phyloP scores from a whole-genome alignment of 2,797 vertebrate genomes.

The Protosalanx chinensis region DNA sequence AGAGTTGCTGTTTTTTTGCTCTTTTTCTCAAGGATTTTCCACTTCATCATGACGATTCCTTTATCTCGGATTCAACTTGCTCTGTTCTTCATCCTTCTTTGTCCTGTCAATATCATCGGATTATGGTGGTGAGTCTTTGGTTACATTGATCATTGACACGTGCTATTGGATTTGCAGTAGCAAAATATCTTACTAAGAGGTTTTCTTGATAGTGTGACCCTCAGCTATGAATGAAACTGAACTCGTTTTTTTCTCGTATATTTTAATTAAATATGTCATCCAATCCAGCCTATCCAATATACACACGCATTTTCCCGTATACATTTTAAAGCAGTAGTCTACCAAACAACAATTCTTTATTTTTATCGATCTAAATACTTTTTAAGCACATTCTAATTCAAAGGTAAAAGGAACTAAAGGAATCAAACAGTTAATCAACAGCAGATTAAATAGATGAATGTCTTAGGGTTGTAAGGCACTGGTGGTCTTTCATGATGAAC shows the following conservation, averaged over 20 bases:
- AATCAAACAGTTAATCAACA: neutral
- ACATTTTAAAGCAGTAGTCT: no score
- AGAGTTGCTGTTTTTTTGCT: constrained; percentile 20
- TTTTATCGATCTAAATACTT: no score
- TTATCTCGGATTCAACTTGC: constrained; percentile 83
- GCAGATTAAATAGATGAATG: neutral
- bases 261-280: no score
- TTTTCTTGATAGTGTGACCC: neutral
- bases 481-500: neutral
- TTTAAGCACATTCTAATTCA: neutral
- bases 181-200: no score
- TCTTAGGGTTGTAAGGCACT: neutral
- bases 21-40: constrained; percentile 42
- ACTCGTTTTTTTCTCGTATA: no score
- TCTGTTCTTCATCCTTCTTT: constrained; percentile 88
- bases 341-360: no score
- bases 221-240: neutral
- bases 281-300: no score
- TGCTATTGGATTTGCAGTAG: constrained; percentile 7
- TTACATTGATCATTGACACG: neutral
- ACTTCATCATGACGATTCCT: constrained; percentile 75
- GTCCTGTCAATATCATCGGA: constrained; percentile 91
- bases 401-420: neutral
- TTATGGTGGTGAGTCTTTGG: constrained; percentile 87
- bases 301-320: no score